These are phyloP conservation scores for Tragelaphus strepsiceros DNA, from an alignment of 2,113 vertebrate species.

Conservation along the genomic window DNA sequence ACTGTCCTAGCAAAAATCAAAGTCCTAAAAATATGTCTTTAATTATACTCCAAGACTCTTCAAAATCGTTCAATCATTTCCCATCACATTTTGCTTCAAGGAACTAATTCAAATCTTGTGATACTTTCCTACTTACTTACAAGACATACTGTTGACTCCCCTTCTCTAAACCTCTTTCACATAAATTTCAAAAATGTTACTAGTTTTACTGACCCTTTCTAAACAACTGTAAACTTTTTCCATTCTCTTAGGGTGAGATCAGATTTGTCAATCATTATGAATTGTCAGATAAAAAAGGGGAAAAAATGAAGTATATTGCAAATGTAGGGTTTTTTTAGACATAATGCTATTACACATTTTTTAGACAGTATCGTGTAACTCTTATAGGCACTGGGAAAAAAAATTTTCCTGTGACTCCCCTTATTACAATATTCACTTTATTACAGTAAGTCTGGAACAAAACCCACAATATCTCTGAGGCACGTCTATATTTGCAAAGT, in stretches of 20 bases:
- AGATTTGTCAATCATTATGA: not conserved
- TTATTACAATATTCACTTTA: not conserved
- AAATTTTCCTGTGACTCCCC: not conserved
- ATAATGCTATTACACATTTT: not conserved
- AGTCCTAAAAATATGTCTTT: conserved; percentile 12
- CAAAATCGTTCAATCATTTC: not conserved
- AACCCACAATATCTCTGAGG: not conserved
- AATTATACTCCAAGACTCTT: not conserved
- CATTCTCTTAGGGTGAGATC: not conserved
- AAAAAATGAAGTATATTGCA: not conserved
- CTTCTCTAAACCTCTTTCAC: not conserved
- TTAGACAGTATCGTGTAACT: not conserved
- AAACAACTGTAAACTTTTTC: not conserved
- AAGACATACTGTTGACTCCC: not conserved
- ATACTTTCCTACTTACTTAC: not conserved
- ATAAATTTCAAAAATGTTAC: conserved; percentile 35
- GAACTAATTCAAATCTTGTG: not conserved
- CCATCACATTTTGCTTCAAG: not conserved
- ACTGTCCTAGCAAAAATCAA: not conserved
- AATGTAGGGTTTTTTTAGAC: not conserved
- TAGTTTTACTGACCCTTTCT: conserved; percentile 11
- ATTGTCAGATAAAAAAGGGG: not conserved
- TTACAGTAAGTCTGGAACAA: not conserved
- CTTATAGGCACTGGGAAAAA: not conserved
- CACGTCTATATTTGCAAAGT: not conserved